These are phyloP conservation scores for Spermophilus dauricus DNA, from an alignment of 2,113 vertebrate species.

Conservation along the genomic window DNA sequence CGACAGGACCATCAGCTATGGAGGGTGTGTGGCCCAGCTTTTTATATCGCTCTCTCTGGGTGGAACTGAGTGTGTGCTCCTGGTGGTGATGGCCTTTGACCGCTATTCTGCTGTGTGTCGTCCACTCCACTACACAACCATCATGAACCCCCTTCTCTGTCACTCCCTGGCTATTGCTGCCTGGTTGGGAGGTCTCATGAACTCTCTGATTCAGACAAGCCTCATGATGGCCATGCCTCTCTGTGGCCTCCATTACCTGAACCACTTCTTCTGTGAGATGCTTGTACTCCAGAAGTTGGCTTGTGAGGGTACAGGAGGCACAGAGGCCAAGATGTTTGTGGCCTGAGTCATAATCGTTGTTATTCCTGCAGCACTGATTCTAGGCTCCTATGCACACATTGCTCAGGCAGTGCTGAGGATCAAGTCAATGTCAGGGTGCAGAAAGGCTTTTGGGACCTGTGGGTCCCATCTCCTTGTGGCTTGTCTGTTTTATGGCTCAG, in stretches of 20 bases:
- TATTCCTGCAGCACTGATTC: slow-evolving; percentile 46
- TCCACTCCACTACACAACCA: slow-evolving; percentile 6
- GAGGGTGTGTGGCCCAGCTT: slow-evolving; percentile 36
- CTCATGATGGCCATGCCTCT: slow-evolving; percentile 64
- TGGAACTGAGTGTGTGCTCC: slow-evolving; percentile 41
- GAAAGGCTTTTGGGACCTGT: slow-evolving; percentile 74
- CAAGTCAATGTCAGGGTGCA: slow-evolving; percentile 44
- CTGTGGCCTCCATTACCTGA: slow-evolving; percentile 22
- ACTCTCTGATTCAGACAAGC: slow-evolving; percentile 57
- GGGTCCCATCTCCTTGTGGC: slow-evolving; percentile 72
- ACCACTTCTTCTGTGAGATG: slow-evolving; percentile 75
- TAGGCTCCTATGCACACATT: slow-evolving; percentile 59
- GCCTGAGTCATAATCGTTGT: slow-evolving; percentile 43
- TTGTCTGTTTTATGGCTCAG: slow-evolving; percentile 70
- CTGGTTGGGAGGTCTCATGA: slow-evolving; percentile 43
- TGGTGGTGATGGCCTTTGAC: slow-evolving; percentile 53
- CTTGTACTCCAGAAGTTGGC: slow-evolving; percentile 70
- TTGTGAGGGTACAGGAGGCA: slow-evolving; percentile 56
- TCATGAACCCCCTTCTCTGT: slow-evolving; percentile 54
- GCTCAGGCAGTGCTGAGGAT: slow-evolving; percentile 37
- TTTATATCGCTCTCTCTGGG: not conserved
- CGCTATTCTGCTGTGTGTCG: slow-evolving; percentile 4
- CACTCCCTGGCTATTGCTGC: not conserved
- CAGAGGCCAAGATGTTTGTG: slow-evolving; percentile 57
- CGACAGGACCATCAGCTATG: not conserved